Base-by-base conservation (phyloP, 2,888 invertebrate genomes). In the Morinoia aosen region DNA sequence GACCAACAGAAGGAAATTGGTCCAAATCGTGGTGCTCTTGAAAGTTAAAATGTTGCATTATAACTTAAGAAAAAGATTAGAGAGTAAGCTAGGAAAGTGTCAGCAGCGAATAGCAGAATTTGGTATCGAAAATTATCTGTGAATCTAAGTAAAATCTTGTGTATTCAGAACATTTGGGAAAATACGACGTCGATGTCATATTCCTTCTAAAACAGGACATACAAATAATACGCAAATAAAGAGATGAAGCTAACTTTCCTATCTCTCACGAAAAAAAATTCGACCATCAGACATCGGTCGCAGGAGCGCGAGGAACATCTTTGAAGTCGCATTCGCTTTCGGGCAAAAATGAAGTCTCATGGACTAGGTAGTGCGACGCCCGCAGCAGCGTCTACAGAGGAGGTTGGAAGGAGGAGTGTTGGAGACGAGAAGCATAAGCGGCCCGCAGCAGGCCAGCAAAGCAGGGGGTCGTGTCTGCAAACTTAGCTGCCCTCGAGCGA, bases 401-500 rank as follows among this genome's bases (percentile, higher is more conserved):
- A 76, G 19, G 76, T 76, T 25, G 33, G 19, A 33, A 76, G 76
- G 25, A 76, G 90, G 39, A 39, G 90, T 40, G 90, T 90, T 90
- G 90, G 90, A 90, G 90, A 40, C 90, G 90, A 90, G 90, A 40
- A 39, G 90, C 90, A 90, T 90, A 90, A 90, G 90, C 90, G 39
- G 40, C 90, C 48, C 90, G 90, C 90, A 90, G 90, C 90, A 40
- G 90, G 90, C 90, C 25, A 57, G 93, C 93, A n/a, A 57, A 93
- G 48, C 93, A 93, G 93, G 93, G 93, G 93, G 93, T 93, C 93
- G 93, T n/a, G 93, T n/a, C 58, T 57, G 48, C 93, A 56, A 57
- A 93, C 93, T 93, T 57, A 48, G 93, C 93, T 93, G 93, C 57
- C 93, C 93, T 57, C 93, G 57, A 57, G 93, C 93, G 57, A 90